phyloP scores from a whole-genome alignment of 2,797 vertebrate genomes.

The Propithecus perrieri region DNA sequence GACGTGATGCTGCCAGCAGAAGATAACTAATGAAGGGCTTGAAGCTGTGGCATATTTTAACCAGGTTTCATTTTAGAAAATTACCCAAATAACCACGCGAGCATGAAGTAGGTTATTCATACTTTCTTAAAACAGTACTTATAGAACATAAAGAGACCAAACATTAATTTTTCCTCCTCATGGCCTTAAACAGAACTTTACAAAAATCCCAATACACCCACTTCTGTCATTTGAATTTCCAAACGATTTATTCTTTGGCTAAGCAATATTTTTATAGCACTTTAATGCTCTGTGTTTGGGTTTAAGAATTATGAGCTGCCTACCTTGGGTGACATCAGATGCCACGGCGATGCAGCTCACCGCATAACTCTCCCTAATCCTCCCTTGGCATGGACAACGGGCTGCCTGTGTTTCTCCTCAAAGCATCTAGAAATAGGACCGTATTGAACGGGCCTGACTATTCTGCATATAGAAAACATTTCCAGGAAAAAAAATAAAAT shows the following conservation, averaged over 20 bases:
- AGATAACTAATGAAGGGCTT: neutral
- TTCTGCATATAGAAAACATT: neutral
- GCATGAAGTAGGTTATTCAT: neutral
- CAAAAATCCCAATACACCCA: neutral
- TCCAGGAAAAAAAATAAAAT: neutral
- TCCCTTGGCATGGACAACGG: neutral
- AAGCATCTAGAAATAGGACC: neutral
- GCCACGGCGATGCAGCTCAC: fast-evolving
- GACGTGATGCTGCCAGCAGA: neutral
- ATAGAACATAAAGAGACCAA: neutral
- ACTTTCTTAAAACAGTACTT: neutral
- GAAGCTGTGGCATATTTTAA: neutral
- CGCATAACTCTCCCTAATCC: fast-evolving
- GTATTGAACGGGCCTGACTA: neutral
- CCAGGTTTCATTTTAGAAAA: slow-evolving; percentile 22
- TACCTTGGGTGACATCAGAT: no score
- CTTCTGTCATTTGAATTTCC: slow-evolving; percentile 10
- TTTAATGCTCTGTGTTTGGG: neutral
- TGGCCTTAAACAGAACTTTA: neutral
- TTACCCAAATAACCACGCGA: neutral
- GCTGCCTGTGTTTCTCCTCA: neutral
- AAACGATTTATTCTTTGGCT: neutral
- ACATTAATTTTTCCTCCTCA: neutral
- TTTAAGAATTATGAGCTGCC: neutral
- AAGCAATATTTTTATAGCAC: neutral